These are phyloP conservation scores for Carterocephalus palaemon DNA, from an alignment of 2,888 invertebrate genomes.

Conservation along the genomic window DNA sequence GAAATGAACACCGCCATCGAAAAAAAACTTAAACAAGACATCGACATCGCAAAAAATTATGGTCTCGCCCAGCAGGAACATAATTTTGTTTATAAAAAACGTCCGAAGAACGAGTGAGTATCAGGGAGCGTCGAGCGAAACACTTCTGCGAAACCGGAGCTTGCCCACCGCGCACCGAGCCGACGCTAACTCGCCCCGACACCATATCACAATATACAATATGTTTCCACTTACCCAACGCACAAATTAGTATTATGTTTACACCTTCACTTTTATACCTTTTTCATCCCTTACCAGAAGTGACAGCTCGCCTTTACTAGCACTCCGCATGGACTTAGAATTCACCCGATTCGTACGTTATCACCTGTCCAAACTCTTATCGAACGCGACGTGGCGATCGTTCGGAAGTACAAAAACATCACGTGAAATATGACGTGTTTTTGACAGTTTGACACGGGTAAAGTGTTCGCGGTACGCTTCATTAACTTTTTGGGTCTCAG, in stretches of 20 bases:
- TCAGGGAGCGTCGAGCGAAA: constrained; percentile 64
- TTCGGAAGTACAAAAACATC: constrained; percentile 50
- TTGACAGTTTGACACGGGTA: constrained; percentile 74
- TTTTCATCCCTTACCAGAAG: constrained; percentile 52
- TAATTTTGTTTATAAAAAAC: constrained; percentile 41
- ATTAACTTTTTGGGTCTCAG: constrained; percentile 59
- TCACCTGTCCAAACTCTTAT: constrained; percentile 48
- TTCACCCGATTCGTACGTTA: constrained; percentile 27
- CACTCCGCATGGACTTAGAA: constrained; percentile 25
- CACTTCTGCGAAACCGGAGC: constrained; percentile 74
- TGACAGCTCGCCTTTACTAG: constrained; percentile 47
- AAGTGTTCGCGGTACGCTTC: constrained; percentile 65
- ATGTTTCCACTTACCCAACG: constrained; percentile 64
- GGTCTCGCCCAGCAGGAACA: constrained; percentile 31
- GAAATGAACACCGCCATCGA: neutral
- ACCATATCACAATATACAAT: constrained; percentile 71
- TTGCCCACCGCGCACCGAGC: constrained; percentile 38
- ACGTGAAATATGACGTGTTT: constrained; percentile 67
- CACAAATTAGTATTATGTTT: constrained; percentile 73
- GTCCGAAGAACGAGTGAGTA: constrained; percentile 39
- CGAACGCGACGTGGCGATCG: constrained; percentile 55
- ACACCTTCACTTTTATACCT: constrained; percentile 58
- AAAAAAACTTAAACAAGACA: constrained; percentile 12
- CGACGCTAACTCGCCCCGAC: constrained; percentile 61
- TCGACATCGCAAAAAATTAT: constrained; percentile 29